Evolutionary conservation across 2,797 vertebrate genomes (phyloP), one percentile per base, ranked within the genome.

Genomic region (Enteromius radiatus): DNA sequence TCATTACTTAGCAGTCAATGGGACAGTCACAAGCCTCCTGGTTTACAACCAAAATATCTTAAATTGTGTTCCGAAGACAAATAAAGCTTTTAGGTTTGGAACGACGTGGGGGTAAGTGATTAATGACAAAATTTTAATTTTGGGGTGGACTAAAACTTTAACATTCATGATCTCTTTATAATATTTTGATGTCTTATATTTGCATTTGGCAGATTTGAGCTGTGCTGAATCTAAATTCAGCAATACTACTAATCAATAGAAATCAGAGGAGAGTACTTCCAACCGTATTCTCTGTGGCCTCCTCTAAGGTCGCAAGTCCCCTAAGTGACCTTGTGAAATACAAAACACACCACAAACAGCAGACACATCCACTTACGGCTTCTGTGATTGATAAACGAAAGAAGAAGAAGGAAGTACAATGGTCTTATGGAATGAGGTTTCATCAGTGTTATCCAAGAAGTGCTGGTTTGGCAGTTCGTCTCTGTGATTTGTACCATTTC

Each of bases 401-500:
- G 9, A 41, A 71, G 2, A 80, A 5, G 33, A 15, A 71, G 26
- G 6, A 80, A 31, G 17, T 21, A 41, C 2, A 5, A 52, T 28
- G 23, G 68, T 21, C 33, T 43, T n/a, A 45, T 1, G 59, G 33
- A 69, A 79, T 3, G 23, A 31, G 23, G 23, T 79, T 56, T 17
- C 65, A 41, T 14, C 43, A 64, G 59, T 9, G 36, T 41, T 45
- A 70, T 23, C 17, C 1, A 10, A n/a, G 4, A 7, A 59, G 36
- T 14, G 21, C 52, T 41, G 36, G 21, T 75, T 59, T 70, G 26
- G 63, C 47, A 79, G n/a, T 36, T 69, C 31, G 6, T 41, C 52
- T 31, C 38, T 59, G 5, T 33, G 19, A 63, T 73, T 81, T 61
- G 26, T 70, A 33, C 8, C 19, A 47, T 80, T 71, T 81, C 31